phyloP scores from a whole-genome alignment of 2,797 vertebrate genomes.

The Platalea minor region DNA sequence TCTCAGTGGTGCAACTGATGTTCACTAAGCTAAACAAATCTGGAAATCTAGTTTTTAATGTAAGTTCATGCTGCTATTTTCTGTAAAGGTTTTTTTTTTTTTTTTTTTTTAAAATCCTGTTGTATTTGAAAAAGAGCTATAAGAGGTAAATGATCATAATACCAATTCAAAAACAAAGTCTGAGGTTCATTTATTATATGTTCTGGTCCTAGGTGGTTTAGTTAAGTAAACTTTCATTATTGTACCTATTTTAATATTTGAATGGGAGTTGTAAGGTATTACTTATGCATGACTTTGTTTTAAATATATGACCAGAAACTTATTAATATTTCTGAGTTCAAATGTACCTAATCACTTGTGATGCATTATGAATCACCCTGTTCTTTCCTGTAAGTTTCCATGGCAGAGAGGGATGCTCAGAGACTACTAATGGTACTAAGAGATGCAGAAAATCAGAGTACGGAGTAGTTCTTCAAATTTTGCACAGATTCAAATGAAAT shows the following conservation, averaged over 20 bases:
- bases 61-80: background rate
- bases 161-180: background rate
- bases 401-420: background rate
- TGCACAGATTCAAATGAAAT: slow-evolving; percentile 42
- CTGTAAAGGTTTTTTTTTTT: background rate
- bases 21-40: background rate
- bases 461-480: slow-evolving; percentile 17
- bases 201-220: background rate
- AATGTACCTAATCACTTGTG: slow-evolving; percentile 47
- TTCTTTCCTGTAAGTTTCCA: slow-evolving; percentile 39
- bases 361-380: slow-evolving; percentile 56
- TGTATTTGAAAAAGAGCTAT: background rate
- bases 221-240: slow-evolving; percentile 31
- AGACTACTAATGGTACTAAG: slow-evolving; percentile 33
- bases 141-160: background rate
- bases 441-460: background rate
- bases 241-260: slow-evolving; percentile 27
- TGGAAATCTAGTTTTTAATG: background rate
- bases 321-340: slow-evolving; percentile 56
- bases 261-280: slow-evolving; percentile 26
- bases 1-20: background rate
- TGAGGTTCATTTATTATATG: background rate
- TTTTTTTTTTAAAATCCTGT: background rate
- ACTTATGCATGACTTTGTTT: slow-evolving; percentile 47
- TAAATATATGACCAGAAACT: slow-evolving; percentile 38